phyloP scores from a whole-genome alignment of 1,140 invertebrate species.

The Caerostris extrusa region DNA sequence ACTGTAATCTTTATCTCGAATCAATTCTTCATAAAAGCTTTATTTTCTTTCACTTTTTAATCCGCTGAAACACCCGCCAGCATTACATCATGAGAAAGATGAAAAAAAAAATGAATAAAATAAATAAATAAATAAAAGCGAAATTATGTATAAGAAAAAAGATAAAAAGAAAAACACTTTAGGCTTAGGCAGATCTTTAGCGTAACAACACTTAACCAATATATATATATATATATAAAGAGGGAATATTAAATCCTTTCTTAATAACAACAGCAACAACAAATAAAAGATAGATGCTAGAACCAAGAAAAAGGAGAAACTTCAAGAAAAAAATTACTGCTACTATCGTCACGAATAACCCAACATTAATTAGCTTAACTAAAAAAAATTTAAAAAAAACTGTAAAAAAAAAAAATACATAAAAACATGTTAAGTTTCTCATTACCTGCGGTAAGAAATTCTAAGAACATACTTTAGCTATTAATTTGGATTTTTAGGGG shows the following conservation, averaged over 20 bases:
- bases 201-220: neutral
- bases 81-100: neutral
- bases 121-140: neutral
- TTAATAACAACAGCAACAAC: no score
- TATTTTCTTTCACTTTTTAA: neutral
- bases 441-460: conserved; percentile 56
- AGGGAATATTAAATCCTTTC: no score
- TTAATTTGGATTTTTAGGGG: conserved; percentile 61
- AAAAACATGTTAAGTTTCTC: conserved; percentile 30
- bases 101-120: no score
- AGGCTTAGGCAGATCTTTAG: neutral
- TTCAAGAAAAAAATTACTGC: no score
- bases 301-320: no score
- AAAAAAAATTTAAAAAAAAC: neutral
- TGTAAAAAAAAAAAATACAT: neutral
- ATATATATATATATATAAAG: neutral
- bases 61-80: neutral
- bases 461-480: conserved; percentile 56
- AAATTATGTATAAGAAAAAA: conserved; percentile 12
- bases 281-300: no score
- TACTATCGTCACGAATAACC: no score
- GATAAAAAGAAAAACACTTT: neutral
- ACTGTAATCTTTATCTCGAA: neutral
- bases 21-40: neutral
- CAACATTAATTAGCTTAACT: conserved; percentile 45